Evolutionary conservation across 2,888 invertebrate species (phyloP).

Genomic region (Drosophila hamatofila): DNA sequence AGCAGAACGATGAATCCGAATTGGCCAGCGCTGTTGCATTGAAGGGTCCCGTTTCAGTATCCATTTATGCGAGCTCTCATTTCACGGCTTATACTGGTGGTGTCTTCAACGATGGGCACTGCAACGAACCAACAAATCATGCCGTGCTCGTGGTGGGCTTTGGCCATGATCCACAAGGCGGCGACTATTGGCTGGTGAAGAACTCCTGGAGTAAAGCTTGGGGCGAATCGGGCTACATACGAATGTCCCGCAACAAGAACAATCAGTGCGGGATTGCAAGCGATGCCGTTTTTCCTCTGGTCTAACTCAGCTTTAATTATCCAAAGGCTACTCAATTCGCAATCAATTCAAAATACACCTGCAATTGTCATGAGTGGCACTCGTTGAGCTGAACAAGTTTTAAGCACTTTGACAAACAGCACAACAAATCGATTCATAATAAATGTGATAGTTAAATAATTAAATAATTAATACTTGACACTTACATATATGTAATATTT

Average conservation of each 20-base stretch:
- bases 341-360: background rate
- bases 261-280: conserved; percentile 95
- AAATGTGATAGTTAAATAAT: background rate
- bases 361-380: conserved; percentile 18
- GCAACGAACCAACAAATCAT: conserved; percentile 90
- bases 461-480: conserved; percentile 3
- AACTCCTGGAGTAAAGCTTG: conserved; percentile 89
- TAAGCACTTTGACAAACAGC: conserved; percentile 16
- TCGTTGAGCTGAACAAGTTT: conserved; percentile 6
- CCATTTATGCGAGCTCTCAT: conserved; percentile 95
- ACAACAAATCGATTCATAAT: background rate
- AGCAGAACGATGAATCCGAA: conserved; percentile 88
- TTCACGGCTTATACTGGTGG: too few species aligned
- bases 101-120: conserved; percentile 91
- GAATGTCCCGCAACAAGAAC: conserved; percentile 92
- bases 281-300: conserved; percentile 92
- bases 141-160: conserved; percentile 86
- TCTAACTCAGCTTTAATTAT: conserved; percentile 86
- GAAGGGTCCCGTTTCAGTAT: conserved; percentile 93
- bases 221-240: conserved; percentile 94
- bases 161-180: conserved; percentile 81
- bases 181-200: conserved; percentile 90
- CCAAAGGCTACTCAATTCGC: background rate
- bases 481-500: background rate
- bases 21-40: conserved; percentile 92